A percentile compares a stretch with the other conserved stretches of the same genome.
phyloP scores from a whole-genome alignment of 2,797 vertebrate species.

The Eulemur albifrons region DNA sequence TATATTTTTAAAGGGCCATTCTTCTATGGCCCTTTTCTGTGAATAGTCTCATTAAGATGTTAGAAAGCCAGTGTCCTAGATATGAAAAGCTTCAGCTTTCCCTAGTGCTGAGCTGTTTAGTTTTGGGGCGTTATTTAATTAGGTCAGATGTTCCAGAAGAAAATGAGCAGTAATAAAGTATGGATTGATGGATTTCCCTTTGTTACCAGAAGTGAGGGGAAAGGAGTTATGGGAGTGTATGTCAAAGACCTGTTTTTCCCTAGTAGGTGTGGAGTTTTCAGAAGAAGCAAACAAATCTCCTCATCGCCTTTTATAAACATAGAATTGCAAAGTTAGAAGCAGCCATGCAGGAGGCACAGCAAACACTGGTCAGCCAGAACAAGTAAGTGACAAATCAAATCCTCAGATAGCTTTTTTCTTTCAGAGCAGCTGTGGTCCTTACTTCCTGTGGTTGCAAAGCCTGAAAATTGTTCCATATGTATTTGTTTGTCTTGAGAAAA shows the following conservation, averaged over 20 bases:
- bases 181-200: conserved; percentile 19
- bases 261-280: conserved; percentile 91
- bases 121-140: conserved; percentile 13
- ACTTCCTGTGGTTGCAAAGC: conserved; percentile 20
- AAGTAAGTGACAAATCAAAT: conserved; percentile 76
- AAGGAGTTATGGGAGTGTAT: neutral
- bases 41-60: conserved; percentile 15
- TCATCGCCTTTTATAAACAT: conserved; percentile 86
- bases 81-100: neutral
- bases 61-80: neutral
- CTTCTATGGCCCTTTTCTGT: neutral
- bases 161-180: conserved; percentile 42
- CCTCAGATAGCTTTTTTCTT: neutral
- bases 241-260: conserved; percentile 48
- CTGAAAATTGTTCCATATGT: neutral
- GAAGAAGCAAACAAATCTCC: conserved; percentile 87
- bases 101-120: neutral
- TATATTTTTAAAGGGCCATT: conserved; percentile 16
- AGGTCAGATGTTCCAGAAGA: conserved; percentile 14
- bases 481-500: conserved; percentile 31
- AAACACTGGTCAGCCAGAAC: conserved; percentile 68
- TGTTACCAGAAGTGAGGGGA: conserved; percentile 5
- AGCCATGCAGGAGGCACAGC: conserved; percentile 83
- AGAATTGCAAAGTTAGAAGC: conserved; percentile 86
- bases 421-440: neutral